phyloP scores from a whole-genome alignment of 2,888 invertebrate genomes.

The Nephrotoma flavescens region DNA sequence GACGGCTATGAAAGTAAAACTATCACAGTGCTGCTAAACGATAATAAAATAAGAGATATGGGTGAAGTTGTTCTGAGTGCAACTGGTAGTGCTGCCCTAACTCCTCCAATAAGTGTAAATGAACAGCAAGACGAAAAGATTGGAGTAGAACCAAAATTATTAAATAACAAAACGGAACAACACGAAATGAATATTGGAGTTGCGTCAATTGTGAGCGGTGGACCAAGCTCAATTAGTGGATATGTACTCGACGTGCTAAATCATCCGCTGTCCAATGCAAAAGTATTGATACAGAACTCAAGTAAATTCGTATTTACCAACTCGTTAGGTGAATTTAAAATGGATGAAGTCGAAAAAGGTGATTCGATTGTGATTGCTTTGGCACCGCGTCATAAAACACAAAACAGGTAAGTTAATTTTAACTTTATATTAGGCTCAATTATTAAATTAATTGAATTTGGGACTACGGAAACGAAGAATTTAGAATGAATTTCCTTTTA shows the following conservation, averaged over 20 bases:
- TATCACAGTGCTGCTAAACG: constrained; percentile 24
- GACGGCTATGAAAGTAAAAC: constrained; percentile 41
- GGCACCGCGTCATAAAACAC: constrained; percentile 42
- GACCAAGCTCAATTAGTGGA: constrained; percentile 29
- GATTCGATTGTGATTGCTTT: constrained; percentile 39
- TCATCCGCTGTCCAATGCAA: constrained; percentile 38
- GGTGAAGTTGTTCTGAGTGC: constrained; percentile 17
- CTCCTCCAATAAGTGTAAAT: background rate
- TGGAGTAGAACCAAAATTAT: constrained; percentile 1
- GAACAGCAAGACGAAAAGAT: background rate
- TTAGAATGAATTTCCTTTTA: too few species aligned
- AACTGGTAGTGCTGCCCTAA: background rate
- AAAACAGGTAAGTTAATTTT: background rate
- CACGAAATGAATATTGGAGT: background rate
- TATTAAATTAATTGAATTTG: too few species aligned
- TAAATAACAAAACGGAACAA: background rate
- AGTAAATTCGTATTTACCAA: constrained; percentile 19
- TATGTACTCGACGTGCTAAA: constrained; percentile 43
- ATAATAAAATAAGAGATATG: constrained; percentile 18
- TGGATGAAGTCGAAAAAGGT: constrained; percentile 23
- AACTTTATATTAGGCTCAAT: background rate
- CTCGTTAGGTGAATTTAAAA: constrained; percentile 22
- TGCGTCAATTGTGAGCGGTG: background rate
- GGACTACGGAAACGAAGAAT: constrained; percentile 4
- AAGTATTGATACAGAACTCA: constrained; percentile 34